Base-by-base conservation (phyloP, 2,113 vertebrate species). In the Lates calcarifer region DNA sequence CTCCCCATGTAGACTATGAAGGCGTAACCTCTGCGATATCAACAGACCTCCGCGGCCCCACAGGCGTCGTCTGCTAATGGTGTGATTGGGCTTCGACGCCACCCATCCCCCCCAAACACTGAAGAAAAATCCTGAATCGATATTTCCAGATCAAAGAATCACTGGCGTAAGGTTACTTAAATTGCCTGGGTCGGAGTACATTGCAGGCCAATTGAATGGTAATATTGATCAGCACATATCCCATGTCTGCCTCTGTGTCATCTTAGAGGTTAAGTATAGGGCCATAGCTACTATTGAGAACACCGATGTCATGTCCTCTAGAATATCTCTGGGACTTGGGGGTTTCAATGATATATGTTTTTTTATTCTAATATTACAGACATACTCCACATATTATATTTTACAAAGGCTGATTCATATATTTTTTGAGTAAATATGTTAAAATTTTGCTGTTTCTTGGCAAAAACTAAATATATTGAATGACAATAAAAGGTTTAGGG, bases 111-210 rank as follows among this genome's bases (percentile, higher is more conserved):
- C 17, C 39, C 28, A 9, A 31, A 28, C 60, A 65, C 55, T 56
- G 9, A 81, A 81, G 76, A 81, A 81, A 73, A 81, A 58, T 43
- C 9, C 72, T 37, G 9, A 12, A 89, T 93, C 3, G 72, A 90
- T 81, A 66, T 43, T 58, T 65, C 26, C 55, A 61, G 63, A 79
- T 86, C 73, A 70, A 78, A 86, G 71, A 82, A 67, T 67, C 88
- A 74, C 58, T 69, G 73, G 79, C 6, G 29, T 90, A 82, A 35
- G 82, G 78, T 90, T 79, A 60, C 79, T 75, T 84, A 82, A 85
- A 84, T 56, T 75, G 77, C 47, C 74, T 35, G 18, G 67, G 77
- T 83, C 87, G 89, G 82, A 83, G 83, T 82, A 63, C 53, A 87
- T 88, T 74, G 83, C 64, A 74, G 77, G 62, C 24, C 33, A n/a